A percentile compares a stretch with the other conserved stretches of the same genome.
These are phyloP conservation scores for Pangasius sanitwongsei DNA, from an alignment of 2,797 vertebrate species.

Conservation along the genomic window DNA sequence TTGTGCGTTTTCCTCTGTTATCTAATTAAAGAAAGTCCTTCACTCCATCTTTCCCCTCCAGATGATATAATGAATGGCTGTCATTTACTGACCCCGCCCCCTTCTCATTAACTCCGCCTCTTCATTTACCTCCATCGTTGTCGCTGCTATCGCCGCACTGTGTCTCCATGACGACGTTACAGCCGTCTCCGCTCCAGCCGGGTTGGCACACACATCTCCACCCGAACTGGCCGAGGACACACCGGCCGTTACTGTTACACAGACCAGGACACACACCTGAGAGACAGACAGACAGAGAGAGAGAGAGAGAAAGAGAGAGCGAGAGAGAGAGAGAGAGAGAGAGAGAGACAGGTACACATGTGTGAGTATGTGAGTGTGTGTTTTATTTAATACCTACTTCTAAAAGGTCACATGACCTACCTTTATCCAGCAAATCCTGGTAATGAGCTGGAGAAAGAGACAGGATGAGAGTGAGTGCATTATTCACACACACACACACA, in stretches of 20 bases:
- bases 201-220: constrained; percentile 97
- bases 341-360: constrained; percentile 32
- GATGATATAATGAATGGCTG: neutral
- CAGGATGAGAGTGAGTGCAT: neutral
- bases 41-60: neutral
- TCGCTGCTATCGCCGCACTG: constrained; percentile 93
- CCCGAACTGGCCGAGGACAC: constrained; percentile 95
- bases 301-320: constrained; percentile 16
- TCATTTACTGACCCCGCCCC: constrained; percentile 2
- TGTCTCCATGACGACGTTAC: constrained; percentile 97
- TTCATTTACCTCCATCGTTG: constrained; percentile 90
- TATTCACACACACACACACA: neutral
- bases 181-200: constrained; percentile 95
- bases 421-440: constrained; percentile 83
- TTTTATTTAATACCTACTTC: neutral
- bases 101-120: constrained; percentile 1
- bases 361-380: neutral
- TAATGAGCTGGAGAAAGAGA: constrained; percentile 74
- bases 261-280: constrained; percentile 94
- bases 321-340: constrained; percentile 48
- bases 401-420: constrained; percentile 66
- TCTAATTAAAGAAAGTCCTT: constrained; percentile 14
- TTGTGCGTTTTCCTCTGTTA: neutral
- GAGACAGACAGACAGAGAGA: constrained; percentile 48
- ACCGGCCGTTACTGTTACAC: constrained; percentile 94